Percentiles rank a stretch among this genome's conserved stretches.
phyloP scores from a whole-genome alignment of 2,797 vertebrate genomes.

The Acanthiza pusilla region DNA sequence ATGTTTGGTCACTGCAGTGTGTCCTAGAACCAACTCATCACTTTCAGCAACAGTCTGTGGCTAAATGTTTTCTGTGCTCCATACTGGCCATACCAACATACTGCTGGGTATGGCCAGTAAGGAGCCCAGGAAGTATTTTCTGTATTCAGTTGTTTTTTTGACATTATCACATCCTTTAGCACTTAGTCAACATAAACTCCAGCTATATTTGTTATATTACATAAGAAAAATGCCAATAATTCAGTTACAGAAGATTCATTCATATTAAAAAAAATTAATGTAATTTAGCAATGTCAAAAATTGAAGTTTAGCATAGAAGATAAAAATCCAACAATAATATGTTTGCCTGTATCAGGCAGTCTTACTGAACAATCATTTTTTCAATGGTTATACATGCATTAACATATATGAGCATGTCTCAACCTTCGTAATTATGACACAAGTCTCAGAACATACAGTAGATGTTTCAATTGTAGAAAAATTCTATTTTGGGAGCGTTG shows the following conservation, averaged over 20 bases:
- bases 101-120: accelerated
- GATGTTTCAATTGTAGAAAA: neutral
- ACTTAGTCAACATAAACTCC: neutral
- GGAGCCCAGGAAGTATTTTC: neutral
- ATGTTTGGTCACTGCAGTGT: neutral
- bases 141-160: neutral
- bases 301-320: neutral
- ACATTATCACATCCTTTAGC: neutral
- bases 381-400: neutral
- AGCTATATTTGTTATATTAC: neutral
- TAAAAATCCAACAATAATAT: neutral
- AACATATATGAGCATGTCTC: neutral
- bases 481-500: neutral
- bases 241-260: neutral
- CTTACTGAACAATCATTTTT: neutral
- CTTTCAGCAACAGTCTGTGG: neutral
- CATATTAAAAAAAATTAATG: neutral
- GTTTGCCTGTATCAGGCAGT: neutral
- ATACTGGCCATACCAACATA: too few relatives aligned
- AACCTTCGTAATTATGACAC: neutral
- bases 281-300: neutral
- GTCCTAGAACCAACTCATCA: neutral
- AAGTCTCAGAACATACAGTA: neutral
- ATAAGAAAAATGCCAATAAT: neutral
- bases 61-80: neutral